Conservation (phyloP, 2,797 vertebrate genomes). For the Centroberyx gerrardi region DNA sequence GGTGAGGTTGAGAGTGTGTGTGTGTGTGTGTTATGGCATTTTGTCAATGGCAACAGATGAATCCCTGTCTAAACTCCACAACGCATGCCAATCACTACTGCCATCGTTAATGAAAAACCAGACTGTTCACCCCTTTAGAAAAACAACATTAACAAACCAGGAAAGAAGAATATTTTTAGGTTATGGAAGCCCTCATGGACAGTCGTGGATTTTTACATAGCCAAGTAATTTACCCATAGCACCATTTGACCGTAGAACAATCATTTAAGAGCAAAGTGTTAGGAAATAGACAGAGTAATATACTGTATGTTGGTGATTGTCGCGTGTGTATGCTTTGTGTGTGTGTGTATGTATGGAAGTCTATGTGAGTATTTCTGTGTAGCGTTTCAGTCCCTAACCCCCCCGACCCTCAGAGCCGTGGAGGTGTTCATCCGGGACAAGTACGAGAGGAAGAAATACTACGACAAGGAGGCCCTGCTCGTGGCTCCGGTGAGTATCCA, state of each 20-base stretch:
- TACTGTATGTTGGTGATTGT: too few relatives aligned
- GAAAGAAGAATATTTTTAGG: too few relatives aligned
- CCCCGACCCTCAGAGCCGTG: constrained; percentile 91
- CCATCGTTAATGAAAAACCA: background rate
- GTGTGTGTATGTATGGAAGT: background rate
- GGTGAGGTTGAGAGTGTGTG: background rate
- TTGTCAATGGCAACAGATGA: background rate
- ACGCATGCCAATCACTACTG: background rate
- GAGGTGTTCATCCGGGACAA: constrained; percentile 99
- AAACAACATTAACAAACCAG: too few relatives aligned
- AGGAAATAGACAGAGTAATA: too few relatives aligned
- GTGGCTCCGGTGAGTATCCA: constrained; percentile 89
- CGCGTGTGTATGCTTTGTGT: background rate
- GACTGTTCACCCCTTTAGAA: too few relatives aligned
- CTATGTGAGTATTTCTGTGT: background rate
- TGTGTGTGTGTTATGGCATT: background rate
- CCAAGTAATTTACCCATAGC: too few relatives aligned
- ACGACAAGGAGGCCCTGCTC: constrained; percentile 90
- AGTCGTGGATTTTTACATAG: too few relatives aligned
- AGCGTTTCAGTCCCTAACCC: constrained; percentile 83
- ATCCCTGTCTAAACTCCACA: background rate
- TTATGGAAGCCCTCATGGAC: too few relatives aligned
- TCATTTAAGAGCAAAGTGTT: too few relatives aligned
- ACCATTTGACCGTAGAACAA: too few relatives aligned
- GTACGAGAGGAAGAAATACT: constrained; percentile 99